These are phyloP conservation scores for Dissostichus mawsoni DNA, from an alignment of 2,113 vertebrate genomes.

Conservation along the genomic window DNA sequence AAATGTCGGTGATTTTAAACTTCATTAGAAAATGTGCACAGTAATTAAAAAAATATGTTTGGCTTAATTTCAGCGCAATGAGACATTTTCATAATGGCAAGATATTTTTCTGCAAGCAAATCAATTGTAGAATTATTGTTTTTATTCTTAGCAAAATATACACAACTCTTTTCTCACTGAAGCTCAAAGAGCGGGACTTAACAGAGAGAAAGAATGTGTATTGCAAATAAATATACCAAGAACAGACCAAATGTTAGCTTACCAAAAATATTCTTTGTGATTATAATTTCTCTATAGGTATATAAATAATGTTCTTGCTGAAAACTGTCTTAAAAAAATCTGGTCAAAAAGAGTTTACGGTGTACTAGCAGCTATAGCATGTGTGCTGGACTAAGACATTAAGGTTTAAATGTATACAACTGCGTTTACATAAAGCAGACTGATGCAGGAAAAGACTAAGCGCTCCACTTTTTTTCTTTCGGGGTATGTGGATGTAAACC, in stretches of 20 bases:
- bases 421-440: not conserved
- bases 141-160: not conserved
- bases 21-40: no score
- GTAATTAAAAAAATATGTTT: not conserved
- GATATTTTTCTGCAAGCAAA: not conserved
- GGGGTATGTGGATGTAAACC: not conserved
- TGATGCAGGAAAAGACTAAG: not conserved
- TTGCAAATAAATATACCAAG: no score
- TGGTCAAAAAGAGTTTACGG: not conserved
- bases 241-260: no score
- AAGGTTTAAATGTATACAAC: conserved; percentile 2
- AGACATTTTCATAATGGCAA: not conserved
- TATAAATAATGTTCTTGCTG: no score
- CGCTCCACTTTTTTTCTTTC: not conserved
- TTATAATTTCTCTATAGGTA: not conserved
- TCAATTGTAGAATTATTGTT: no score
- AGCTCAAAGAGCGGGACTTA: not conserved
- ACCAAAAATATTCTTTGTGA: not conserved
- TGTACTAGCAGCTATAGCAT: not conserved
- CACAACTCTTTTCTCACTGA: not conserved
- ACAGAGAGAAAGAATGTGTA: not conserved
- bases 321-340: not conserved
- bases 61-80: not conserved
- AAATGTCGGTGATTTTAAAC: not conserved
- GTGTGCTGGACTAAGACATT: not conserved